Conservation (phyloP, 2,888 invertebrate species). For the Drosophila falleni region DNA sequence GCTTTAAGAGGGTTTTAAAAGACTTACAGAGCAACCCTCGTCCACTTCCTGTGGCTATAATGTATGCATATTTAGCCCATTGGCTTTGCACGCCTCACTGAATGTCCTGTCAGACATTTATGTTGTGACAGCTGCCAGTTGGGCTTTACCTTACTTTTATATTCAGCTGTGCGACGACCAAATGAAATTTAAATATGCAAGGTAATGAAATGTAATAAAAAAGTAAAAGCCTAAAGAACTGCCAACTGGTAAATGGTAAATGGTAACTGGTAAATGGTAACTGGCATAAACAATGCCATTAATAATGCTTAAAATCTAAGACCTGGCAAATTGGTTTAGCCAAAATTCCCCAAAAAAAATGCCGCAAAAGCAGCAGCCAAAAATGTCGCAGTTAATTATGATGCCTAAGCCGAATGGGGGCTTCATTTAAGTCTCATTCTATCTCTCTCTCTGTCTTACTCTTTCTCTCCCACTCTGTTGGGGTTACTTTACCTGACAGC, state of each 20-base stretch:
- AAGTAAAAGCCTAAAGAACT: slow-evolving; percentile 32
- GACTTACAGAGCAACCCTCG: slow-evolving; percentile 24
- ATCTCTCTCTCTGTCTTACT: background rate
- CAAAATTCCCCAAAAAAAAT: slow-evolving; percentile 16
- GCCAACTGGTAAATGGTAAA: slow-evolving; percentile 15
- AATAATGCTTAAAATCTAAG: slow-evolving; percentile 80
- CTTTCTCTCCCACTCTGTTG: background rate
- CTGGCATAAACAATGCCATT: slow-evolving; percentile 51
- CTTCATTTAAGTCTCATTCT: slow-evolving; percentile 6
- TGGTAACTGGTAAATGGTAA: slow-evolving; percentile 23
- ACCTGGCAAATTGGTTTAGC: slow-evolving; percentile 77
- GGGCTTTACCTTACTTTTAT: slow-evolving; percentile 39
- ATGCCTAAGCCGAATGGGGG: slow-evolving; percentile 52
- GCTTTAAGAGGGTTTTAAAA: background rate
- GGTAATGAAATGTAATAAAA: slow-evolving; percentile 55
- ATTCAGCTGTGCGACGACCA: slow-evolving; percentile 12
- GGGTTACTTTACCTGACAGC: slow-evolving; percentile 10
- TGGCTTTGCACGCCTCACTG: slow-evolving; percentile 52
- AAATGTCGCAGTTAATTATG: slow-evolving; percentile 77
- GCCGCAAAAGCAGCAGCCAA: slow-evolving; percentile 45
- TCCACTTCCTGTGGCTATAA: slow-evolving; percentile 24
- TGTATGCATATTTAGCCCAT: slow-evolving; percentile 57
- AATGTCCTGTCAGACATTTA: slow-evolving; percentile 48
- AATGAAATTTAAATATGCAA: slow-evolving; percentile 60
- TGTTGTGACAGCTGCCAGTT: slow-evolving; percentile 58